phyloP scores from a whole-genome alignment of 2,113 vertebrate species.

The Mormoops blainvillei region DNA sequence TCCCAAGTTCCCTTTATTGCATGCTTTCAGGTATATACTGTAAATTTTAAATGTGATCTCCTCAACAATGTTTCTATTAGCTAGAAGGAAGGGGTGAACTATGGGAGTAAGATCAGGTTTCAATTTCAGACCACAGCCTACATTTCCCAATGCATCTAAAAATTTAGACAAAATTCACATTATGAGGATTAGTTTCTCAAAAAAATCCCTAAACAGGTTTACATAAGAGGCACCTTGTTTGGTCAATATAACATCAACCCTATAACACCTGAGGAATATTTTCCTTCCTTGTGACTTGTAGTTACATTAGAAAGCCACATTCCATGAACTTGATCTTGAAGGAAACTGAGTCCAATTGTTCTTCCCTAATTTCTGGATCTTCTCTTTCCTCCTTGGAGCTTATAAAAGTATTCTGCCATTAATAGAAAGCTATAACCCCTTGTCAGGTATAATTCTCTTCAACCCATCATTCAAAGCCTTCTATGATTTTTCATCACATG shows the following conservation, averaged over 20 bases:
- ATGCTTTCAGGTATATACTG: background rate
- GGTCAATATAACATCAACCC: background rate
- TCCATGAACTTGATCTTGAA: background rate
- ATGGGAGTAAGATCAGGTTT: background rate
- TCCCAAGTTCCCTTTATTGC: background rate
- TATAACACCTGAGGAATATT: background rate
- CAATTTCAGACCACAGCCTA: background rate
- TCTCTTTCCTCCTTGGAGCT: background rate
- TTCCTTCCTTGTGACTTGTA: background rate
- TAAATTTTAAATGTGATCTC: background rate
- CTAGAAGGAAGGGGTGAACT: background rate
- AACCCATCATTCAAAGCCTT: background rate
- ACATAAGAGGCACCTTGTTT: background rate
- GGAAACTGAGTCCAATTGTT: background rate
- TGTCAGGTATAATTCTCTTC: background rate
- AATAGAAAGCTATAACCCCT: background rate
- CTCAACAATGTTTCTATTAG: background rate
- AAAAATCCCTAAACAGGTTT: background rate
- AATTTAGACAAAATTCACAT: background rate
- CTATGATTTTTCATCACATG: background rate
- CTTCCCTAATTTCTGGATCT: background rate
- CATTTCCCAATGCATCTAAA: background rate
- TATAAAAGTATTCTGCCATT: background rate
- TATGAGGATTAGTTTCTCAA: background rate
- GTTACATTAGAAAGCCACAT: background rate